Base-by-base conservation (phyloP, 2,888 invertebrate genomes). In the Deilephila porcellus region DNA sequence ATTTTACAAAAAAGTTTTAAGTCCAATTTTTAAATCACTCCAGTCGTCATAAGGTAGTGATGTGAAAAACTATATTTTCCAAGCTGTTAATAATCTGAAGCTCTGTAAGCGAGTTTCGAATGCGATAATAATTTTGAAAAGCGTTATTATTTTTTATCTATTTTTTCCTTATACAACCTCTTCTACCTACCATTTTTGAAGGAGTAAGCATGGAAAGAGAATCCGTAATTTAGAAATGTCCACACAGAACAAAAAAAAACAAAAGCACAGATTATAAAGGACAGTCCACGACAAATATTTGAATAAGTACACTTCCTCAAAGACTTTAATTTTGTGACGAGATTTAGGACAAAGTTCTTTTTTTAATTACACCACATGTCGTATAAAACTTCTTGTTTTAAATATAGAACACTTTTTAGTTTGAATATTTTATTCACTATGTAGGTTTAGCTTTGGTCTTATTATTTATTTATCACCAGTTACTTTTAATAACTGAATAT, bases 181-280 rank as follows among this genome's bases (percentile, higher is more conserved):
- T 84, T 94, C 93, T 91, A 92, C 94, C 94, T 94, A 94, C 94
- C 94, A 94, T 92, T 86, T 93, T 94, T 90, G 94, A 91, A 91
- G 94, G 91, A 92, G 94, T 92, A 85, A 94, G 94, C 94, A 94
- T 94, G 94, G 92, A 94, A 94, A 94, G 86, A 92, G 93, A 93
- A 89, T 91, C 91, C 92, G 92, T 90, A 86, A 87, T 93, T 93
- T 87, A 91, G 88, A 92, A 85, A 86, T 81, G 82, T 83, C 78
- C 84, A 82, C 86, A 83, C 83, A 82, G 80, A 83, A 80, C 76
- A 77, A 82, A 85, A 83, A 80, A 60, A 73, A 83, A 83, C 82
- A 81, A 84, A 84, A 81, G 76, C 76, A 85, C 80, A 83, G 81
- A 80, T 75, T 79, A 75, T 78, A 79, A 81, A 79, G 76, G 79